Conservation (phyloP, 2,797 vertebrate genomes). For the Schizothorax lantsangensis region DNA sequence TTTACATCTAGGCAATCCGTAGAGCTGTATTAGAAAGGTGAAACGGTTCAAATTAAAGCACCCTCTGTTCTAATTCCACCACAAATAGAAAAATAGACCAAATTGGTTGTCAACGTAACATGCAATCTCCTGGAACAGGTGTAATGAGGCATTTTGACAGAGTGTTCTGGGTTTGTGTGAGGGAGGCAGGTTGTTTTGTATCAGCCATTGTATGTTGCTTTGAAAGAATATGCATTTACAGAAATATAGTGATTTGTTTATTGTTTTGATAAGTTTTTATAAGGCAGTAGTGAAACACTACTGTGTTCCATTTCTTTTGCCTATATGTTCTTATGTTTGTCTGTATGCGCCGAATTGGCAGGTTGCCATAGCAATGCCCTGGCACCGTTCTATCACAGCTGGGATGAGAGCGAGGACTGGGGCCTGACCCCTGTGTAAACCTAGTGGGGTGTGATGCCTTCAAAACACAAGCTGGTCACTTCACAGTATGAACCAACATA, state of each 20-base stretch:
- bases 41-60: slow-evolving; percentile 28
- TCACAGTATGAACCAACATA: slow-evolving; percentile 47
- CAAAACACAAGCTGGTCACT: slow-evolving; percentile 34
- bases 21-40: slow-evolving; percentile 6
- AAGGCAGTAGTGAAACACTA: neutral
- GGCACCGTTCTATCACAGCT: slow-evolving; percentile 77
- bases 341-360: slow-evolving; percentile 60
- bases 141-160: slow-evolving; percentile 21
- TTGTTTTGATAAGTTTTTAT: neutral
- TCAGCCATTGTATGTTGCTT: neutral
- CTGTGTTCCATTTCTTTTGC: neutral
- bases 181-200: neutral
- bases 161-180: neutral
- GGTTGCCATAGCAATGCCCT: slow-evolving; percentile 76
- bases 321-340: slow-evolving; percentile 13
- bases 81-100: slow-evolving; percentile 25
- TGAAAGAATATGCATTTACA: neutral
- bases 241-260: neutral
- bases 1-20: neutral
- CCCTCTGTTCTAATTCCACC: slow-evolving; percentile 41
- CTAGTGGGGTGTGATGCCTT: slow-evolving; percentile 48
- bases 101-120: slow-evolving; percentile 38
- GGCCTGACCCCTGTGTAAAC: slow-evolving; percentile 50
- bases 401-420: slow-evolving; percentile 79
- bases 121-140: slow-evolving; percentile 15